Evolutionary conservation across 1,140 invertebrate genomes (phyloP), one percentile per base, ranked within the genome.

Genomic region (Mya arenaria): DNA sequence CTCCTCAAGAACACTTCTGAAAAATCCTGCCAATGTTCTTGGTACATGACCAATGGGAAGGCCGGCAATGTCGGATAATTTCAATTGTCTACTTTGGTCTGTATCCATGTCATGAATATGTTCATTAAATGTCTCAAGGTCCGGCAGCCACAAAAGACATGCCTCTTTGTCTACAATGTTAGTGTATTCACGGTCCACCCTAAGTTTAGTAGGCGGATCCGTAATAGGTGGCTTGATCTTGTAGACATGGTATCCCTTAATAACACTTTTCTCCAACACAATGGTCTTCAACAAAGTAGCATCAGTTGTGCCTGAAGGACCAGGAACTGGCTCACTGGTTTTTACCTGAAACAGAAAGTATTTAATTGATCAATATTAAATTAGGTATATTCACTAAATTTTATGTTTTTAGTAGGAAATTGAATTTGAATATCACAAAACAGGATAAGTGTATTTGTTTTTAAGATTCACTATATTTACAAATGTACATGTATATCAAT

Each of bases 11-110:
- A 81, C 65, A 4, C 28, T 32, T 2, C 68, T 23, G 23, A 81
- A 72, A 30, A 15, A 25, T 8, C 37, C 55, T 5, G 25, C 78
- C 30, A 81, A 41, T 28, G 23, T 23, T 28, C 68, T 28, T 48
- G 55, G 78, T 10, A 72, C 66, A 72, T 81, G 78, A 48, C 78
- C 74, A 13, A 66, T 58, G 4, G 74, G 74, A 6, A 78, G 39
- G 19, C 62, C 62, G n/a, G 60, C 62, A 5, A 78, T 39, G 25
- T 78, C 74, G 36, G 8, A 36, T 15, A 66, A 28, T 19, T 52
- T 66, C 13, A 66, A 48, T 6, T 78, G 5, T 5, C 74, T 37
- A 19, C 30, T 68, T 68, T 65, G 17, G 28, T 78, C 74, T 52
- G 74, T 78, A 19, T 23, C 62, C 13, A 55, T n/a, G n/a, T 66